Conservation (phyloP, 2,113 vertebrate genomes). For the Tapirus terrestris region DNA sequence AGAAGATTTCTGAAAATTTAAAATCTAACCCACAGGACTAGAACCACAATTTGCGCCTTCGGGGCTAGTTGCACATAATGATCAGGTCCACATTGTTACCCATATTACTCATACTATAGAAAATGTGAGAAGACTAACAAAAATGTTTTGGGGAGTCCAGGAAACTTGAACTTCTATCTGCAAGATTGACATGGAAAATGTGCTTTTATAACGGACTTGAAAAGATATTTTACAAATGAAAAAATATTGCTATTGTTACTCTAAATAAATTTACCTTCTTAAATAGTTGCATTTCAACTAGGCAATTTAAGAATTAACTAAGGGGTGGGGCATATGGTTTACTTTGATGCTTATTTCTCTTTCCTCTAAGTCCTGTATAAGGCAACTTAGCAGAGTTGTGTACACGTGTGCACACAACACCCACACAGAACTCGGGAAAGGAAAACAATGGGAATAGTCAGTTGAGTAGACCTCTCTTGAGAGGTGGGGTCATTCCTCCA, state of each 20-base stretch:
- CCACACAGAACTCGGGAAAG: not conserved
- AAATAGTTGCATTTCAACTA: constrained; percentile 25
- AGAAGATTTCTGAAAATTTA: constrained; percentile 54
- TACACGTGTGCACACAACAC: not conserved
- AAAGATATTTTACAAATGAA: constrained; percentile 16
- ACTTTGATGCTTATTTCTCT: not conserved
- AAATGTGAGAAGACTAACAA: not conserved
- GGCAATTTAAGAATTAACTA: constrained; percentile 50
- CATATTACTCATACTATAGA: not conserved
- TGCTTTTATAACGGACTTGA: not conserved
- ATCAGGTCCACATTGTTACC: not conserved
- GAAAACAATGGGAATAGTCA: not conserved
- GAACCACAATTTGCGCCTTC: not conserved
- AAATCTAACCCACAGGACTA: constrained; percentile 31
- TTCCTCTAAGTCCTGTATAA: not conserved
- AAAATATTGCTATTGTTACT: not conserved
- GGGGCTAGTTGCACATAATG: not conserved
- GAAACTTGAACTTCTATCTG: not conserved
- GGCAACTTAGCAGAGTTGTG: not conserved
- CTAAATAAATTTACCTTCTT: not conserved
- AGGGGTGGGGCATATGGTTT: not conserved
- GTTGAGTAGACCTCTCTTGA: not conserved
- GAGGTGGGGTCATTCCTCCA: not conserved
- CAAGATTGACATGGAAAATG: not conserved
- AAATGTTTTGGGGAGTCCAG: not conserved